Evolutionary conservation across 2,113 vertebrate species (phyloP), one percentile per base, ranked within the genome.

Genomic region (Cinclus mexicanus): DNA sequence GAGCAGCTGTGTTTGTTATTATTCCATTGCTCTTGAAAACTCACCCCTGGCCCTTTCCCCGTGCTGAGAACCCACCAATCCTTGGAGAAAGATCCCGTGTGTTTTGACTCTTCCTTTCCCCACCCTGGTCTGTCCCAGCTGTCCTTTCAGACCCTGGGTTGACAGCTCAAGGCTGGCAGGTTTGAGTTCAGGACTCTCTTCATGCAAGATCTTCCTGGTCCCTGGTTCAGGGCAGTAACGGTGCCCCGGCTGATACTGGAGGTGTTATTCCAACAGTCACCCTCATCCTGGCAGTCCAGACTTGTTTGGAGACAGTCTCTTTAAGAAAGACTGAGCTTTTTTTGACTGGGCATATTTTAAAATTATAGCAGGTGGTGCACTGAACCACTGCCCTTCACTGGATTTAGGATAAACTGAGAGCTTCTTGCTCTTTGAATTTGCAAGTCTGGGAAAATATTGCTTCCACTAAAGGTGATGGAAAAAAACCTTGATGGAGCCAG

Each of bases 61-160:
- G 3, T 18, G 8, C 9, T 2, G 3, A 41, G 69, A 60, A 50
- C 8, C 13, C 12, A 10, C 5, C 1, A 3, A 8, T 19, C 42
- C 39, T 63, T 6, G 3, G 42, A 57, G 46, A 26, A 60, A 28
- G 13, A 46, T 18, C 55, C 17, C 3, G 16, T 8, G 18, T 56
- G n/a, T 37, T 59, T 49, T 55, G 25, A 3, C 9, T 41, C 22
- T 33, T 23, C 7, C 15, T n/a, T 49, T n/a, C 50, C 46, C 5
- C 6, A 41, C 23, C 6, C 7, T 4, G 28, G 9, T 70, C 46
- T 69, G 52, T 12, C 46, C 68, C 21, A 6, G n/a, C 9, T n/a
- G 11, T 41, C 49, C 50, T 52, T 55, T 60, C 39, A n/a, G 23
- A 17, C n/a, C 63, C 18, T 15, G 41, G n/a, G 35, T 4, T 41